A percentile compares a stretch with the other conserved stretches of the same genome.
phyloP scores from a whole-genome alignment of 92 coral and sea anemone species.

The Desmophyllum pertusum region DNA sequence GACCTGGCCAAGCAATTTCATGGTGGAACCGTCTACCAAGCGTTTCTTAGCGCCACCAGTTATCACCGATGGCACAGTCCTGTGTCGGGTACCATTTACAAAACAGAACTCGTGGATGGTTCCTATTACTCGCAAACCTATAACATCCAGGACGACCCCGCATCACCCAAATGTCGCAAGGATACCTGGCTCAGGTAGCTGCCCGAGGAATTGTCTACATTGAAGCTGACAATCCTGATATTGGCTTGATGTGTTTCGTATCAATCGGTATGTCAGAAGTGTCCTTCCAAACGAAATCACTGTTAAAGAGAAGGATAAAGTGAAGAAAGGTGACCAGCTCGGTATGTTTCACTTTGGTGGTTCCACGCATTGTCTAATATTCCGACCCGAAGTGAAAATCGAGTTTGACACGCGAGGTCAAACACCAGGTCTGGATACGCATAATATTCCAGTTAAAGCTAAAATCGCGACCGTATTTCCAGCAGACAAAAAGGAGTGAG shows the following conservation, averaged over 20 bases:
- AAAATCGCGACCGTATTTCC: constrained; percentile 58
- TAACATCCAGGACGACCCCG: constrained; percentile 59
- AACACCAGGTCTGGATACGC: constrained; percentile 45
- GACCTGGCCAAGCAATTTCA: constrained; percentile 55
- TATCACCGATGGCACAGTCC: constrained; percentile 85
- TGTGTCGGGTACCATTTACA: constrained; percentile 59
- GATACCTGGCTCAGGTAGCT: constrained; percentile 63
- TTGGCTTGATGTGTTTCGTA: constrained; percentile 68
- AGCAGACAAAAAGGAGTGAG: constrained; percentile 8
- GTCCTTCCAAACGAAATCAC: constrained; percentile 60
- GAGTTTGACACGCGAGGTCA: constrained; percentile 60
- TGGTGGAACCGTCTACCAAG: constrained; percentile 74
- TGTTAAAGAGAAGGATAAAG: constrained; percentile 47
- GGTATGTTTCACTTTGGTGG: constrained; percentile 78
- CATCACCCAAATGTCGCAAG: constrained; percentile 65
- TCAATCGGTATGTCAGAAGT: constrained; percentile 70
- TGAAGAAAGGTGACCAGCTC: constrained; percentile 72
- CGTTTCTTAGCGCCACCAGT: constrained; percentile 66
- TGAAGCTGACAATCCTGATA: constrained; percentile 57
- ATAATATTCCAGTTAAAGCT: constrained; percentile 49
- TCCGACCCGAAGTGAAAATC: constrained; percentile 58
- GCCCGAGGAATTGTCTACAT: constrained; percentile 64
- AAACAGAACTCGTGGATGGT: constrained; percentile 65
- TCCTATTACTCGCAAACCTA: constrained; percentile 65
- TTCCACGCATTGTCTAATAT: constrained; percentile 68